Evolutionary conservation across 2,113 vertebrate genomes (phyloP).

Genomic region (Chloropsis hardwickii): DNA sequence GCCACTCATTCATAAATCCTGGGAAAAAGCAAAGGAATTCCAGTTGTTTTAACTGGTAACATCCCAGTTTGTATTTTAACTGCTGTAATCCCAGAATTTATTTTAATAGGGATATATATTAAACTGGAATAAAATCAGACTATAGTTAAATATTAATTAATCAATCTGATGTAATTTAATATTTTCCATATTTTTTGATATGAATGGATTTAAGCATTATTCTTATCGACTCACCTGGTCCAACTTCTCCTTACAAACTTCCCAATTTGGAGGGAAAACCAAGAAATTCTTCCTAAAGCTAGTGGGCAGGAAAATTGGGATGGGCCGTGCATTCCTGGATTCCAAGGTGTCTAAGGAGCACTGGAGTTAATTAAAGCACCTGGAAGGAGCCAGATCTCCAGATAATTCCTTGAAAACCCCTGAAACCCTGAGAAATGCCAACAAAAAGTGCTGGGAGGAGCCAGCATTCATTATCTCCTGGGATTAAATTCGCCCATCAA

Average conservation of each 20-base stretch:
- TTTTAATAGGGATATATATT: not conserved
- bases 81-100: not conserved
- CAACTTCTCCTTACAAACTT: too few relatives aligned
- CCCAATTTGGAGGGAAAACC: not conserved
- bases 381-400: not conserved
- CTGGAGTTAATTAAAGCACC: not conserved
- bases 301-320: not conserved
- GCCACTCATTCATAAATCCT: not conserved
- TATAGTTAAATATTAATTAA: not conserved
- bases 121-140: not conserved
- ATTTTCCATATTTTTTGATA: not conserved
- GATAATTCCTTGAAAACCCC: not conserved
- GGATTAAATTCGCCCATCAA: constrained; percentile 69
- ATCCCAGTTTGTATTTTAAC: not conserved
- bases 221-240: accelerated
- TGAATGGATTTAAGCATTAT: not conserved
- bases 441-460: constrained; percentile 43
- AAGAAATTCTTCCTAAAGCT: not conserved
- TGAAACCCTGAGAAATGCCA: constrained; percentile 77
- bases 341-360: accelerated
- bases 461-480: constrained; percentile 52
- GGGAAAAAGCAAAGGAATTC: not conserved
- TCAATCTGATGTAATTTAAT: accelerated
- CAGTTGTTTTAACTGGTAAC: not conserved
- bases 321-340: accelerated